These are phyloP conservation scores for Pseudonaja textilis DNA, from an alignment of 2,113 vertebrate species.

Conservation along the genomic window DNA sequence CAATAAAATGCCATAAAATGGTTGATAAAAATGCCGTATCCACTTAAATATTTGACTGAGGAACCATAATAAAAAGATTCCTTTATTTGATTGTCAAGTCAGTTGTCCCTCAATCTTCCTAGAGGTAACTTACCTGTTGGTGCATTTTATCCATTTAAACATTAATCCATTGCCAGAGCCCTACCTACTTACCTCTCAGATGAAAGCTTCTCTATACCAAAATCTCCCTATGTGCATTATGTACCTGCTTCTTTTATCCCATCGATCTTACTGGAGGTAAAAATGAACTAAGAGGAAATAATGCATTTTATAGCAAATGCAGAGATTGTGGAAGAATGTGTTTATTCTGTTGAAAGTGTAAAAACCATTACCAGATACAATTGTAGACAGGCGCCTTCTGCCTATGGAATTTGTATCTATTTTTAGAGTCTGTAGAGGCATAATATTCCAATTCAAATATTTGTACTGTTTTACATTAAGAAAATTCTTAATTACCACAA, in stretches of 20 bases:
- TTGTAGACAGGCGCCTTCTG: neutral
- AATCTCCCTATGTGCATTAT: neutral
- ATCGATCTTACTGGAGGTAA: neutral
- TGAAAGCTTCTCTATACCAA: neutral
- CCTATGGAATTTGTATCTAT: conserved; percentile 29
- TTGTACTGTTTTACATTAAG: conserved; percentile 35
- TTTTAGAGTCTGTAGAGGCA: conserved; percentile 55
- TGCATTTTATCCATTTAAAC: neutral
- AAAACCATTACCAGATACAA: neutral
- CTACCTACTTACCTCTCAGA: neutral
- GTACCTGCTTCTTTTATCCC: neutral
- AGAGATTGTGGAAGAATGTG: neutral
- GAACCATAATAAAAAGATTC: neutral
- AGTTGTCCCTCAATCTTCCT: neutral
- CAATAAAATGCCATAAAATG: no score
- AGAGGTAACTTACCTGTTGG: neutral
- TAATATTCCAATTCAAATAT: conserved; percentile 42
- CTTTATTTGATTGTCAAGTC: neutral
- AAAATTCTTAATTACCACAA: conserved; percentile 22
- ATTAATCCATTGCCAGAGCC: neutral
- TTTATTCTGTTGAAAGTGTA: neutral
- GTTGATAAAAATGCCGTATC: no score
- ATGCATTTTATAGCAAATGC: neutral
- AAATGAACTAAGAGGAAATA: neutral
- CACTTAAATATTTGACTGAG: no score